Conservation (phyloP, 2,113 vertebrate species). For the Serilophus lunatus region DNA sequence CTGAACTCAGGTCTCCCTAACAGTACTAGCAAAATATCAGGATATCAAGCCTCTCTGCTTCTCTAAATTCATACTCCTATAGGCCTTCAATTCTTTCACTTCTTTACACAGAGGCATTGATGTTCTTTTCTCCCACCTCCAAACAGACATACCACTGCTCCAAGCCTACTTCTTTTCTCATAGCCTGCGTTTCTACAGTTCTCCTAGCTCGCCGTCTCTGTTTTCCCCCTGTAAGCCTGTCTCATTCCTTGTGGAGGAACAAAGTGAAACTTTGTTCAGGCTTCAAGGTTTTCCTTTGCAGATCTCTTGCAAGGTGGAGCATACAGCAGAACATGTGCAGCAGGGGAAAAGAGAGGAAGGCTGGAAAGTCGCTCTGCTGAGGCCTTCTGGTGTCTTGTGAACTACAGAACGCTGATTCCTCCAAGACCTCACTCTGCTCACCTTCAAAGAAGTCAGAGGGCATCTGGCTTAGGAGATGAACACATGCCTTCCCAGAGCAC, state of each 20-base stretch:
- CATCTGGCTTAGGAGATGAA: neutral
- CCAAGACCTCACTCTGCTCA: neutral
- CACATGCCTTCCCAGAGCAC: neutral
- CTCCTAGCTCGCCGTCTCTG: neutral
- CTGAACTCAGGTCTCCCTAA: neutral
- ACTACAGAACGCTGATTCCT: neutral
- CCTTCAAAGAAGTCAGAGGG: neutral
- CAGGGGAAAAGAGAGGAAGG: neutral
- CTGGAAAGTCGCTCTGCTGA: neutral
- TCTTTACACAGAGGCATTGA: neutral
- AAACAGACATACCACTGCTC: accelerated
- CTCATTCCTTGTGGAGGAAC: neutral
- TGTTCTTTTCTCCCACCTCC: neutral
- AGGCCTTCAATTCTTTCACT: neutral
- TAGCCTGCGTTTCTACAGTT: neutral
- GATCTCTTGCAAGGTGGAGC: neutral
- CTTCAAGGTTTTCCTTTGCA: neutral
- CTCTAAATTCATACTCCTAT: neutral
- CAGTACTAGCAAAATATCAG: neutral
- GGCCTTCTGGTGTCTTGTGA: neutral
- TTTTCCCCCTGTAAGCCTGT: neutral
- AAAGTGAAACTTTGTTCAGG: neutral
- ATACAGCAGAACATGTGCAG: accelerated
- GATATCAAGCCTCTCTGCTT: neutral
- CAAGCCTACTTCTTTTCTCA: neutral